Conservation (phyloP, 2,888 invertebrate genomes). For the Rhodophaea formosa region DNA sequence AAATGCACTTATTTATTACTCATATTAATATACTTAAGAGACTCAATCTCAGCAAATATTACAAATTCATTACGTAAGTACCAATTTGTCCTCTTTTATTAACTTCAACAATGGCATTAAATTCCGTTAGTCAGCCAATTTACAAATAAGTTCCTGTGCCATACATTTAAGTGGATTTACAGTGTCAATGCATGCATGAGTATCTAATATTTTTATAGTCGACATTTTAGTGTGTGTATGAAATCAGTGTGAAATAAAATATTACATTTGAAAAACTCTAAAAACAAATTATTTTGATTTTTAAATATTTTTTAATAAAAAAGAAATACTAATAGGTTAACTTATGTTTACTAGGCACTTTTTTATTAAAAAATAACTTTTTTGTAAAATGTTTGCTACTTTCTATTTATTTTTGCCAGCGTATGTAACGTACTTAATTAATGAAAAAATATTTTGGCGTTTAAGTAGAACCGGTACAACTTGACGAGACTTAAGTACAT, state of each 20-base stretch:
- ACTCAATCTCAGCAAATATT: constrained; percentile 1
- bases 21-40: background rate
- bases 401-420: constrained; percentile 7
- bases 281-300: background rate
- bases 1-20: constrained; percentile 9
- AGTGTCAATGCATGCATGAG: constrained; percentile 9
- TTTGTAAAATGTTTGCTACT: background rate
- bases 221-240: constrained; percentile 1
- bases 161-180: constrained; percentile 36
- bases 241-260: background rate
- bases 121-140: constrained; percentile 16
- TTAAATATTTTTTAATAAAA: background rate
- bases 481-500: background rate
- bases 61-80: background rate
- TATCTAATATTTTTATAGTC: constrained; percentile 13
- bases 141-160: constrained; percentile 58
- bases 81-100: background rate
- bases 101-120: constrained; percentile 2
- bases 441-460: background rate
- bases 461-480: background rate
- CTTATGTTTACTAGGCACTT: no score
- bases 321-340: background rate
- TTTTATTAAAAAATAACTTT: background rate
- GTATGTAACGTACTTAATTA: background rate
- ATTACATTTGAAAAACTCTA: background rate